Percentiles rank a stretch among this genome's conserved stretches.
Conservation (phyloP, 2,113 vertebrate species). For the Columba livia region DNA sequence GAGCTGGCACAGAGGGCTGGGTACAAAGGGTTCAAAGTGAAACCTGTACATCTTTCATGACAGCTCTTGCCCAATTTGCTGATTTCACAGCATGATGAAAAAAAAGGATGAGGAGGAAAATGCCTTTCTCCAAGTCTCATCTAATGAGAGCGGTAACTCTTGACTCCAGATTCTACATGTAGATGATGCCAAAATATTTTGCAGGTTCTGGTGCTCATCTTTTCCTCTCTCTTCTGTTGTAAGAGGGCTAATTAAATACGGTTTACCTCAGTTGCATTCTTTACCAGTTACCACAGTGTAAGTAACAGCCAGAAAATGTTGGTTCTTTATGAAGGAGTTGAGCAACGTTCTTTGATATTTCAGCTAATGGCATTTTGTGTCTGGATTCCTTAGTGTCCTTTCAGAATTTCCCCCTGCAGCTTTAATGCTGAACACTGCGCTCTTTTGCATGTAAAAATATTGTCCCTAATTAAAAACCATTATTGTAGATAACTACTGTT, state of each 20-base stretch:
- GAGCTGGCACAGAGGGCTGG: not conserved
- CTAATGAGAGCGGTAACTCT: not conserved
- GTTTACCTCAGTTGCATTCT: not conserved
- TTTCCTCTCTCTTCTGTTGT: not conserved
- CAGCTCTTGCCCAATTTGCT: not conserved
- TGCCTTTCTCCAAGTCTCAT: not conserved
- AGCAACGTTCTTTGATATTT: not conserved
- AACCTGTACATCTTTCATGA: accelerated
- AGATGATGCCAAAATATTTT: not conserved
- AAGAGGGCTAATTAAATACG: not conserved
- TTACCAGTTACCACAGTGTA: not conserved
- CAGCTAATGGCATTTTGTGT: not conserved
- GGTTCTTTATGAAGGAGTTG: not conserved
- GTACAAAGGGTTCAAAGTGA: not conserved
- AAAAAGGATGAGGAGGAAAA: not conserved
- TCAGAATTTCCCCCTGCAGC: not conserved
- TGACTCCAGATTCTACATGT: accelerated
- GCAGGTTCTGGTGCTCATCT: not conserved
- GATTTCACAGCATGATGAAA: not conserved
- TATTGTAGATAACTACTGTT: not conserved
- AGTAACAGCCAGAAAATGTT: not conserved
- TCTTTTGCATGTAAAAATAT: not conserved
- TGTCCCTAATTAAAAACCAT: not conserved
- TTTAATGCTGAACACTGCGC: not conserved
- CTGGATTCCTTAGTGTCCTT: not conserved